Conservation (phyloP, 2,113 vertebrate genomes). For the Ciconia boyciana region DNA sequence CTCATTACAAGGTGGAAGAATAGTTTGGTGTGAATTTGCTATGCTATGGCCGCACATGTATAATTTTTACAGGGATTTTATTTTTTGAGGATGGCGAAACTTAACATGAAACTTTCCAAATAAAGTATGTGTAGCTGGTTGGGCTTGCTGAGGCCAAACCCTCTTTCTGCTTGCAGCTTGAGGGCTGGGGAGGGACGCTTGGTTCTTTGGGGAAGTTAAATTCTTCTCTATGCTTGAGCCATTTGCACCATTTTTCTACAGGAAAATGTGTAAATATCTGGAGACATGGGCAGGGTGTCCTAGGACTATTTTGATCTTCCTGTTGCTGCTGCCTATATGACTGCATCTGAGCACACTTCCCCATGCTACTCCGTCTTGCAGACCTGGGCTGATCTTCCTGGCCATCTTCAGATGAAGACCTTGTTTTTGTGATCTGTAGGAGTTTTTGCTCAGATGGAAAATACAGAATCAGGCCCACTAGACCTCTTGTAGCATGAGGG, state of each 20-base stretch:
- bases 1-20: not conserved
- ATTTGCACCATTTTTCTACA: not conserved
- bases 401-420: not conserved
- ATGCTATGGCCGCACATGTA: not conserved
- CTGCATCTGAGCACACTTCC: not conserved
- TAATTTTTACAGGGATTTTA: not conserved
- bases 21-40: not conserved
- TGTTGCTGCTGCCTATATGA: not conserved
- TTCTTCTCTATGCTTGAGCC: not conserved
- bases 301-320: not conserved
- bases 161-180: not conserved
- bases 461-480: not conserved
- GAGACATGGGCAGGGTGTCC: not conserved
- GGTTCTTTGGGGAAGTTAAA: not conserved
- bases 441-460: not conserved
- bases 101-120: not conserved
- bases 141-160: not conserved
- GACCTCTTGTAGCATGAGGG: not conserved
- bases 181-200: not conserved
- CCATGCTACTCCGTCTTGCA: accelerated
- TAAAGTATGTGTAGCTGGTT: accelerated
- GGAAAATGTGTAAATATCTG: not conserved
- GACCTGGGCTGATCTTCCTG: not conserved
- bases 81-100: not conserved
- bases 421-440: not conserved